These are phyloP conservation scores for Dynastes grantii DNA, from an alignment of 2,888 invertebrate genomes.

Conservation along the genomic window DNA sequence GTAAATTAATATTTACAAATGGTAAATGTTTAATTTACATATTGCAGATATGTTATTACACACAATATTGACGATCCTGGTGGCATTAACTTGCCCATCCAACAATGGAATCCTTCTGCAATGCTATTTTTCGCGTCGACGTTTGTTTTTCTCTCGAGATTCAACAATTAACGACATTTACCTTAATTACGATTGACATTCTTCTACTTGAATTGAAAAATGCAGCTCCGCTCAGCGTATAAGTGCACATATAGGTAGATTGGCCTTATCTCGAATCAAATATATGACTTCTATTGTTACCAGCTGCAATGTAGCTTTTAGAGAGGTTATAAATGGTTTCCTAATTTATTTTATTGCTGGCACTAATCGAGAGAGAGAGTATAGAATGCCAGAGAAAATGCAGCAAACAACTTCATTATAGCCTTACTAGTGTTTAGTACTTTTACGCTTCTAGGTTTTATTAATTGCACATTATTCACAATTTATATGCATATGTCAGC, in stretches of 20 bases:
- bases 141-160: background rate
- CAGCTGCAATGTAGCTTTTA: conserved; percentile 11
- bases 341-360: conserved; percentile 22
- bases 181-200: conserved; percentile 29
- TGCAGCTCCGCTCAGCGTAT: background rate
- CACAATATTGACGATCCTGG: background rate
- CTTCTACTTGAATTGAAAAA: conserved; percentile 9
- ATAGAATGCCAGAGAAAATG: conserved; percentile 15
- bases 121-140: background rate
- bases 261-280: conserved; percentile 33
- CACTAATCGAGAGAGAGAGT: background rate
- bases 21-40: too few species aligned
- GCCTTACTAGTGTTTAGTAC: conserved; percentile 1
- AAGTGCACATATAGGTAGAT: conserved; percentile 12
- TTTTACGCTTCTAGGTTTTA: background rate
- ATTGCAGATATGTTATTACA: too few species aligned
- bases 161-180: conserved; percentile 30
- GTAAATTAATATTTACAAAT: too few species aligned
- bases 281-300: conserved; percentile 27
- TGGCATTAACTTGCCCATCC: background rate
- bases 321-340: conserved; percentile 21
- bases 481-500: background rate
- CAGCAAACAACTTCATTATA: conserved; percentile 16
- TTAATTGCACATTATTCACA: conserved; percentile 3
- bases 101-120: background rate